Conservation (phyloP, 1,140 invertebrate genomes). For the Nephila pilipes region DNA sequence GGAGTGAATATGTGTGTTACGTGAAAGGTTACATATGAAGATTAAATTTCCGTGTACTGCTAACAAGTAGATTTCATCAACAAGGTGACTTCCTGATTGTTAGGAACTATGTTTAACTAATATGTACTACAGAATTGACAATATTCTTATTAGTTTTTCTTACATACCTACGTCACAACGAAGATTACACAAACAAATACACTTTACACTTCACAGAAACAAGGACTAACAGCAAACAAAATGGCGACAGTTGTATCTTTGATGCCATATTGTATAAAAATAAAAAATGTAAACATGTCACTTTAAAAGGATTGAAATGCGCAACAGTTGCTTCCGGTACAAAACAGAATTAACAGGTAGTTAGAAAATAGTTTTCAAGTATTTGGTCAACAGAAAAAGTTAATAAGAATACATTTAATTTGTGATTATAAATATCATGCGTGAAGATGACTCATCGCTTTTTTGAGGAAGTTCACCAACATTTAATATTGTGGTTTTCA, state of each 20-base stretch:
- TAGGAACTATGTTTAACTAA: background rate
- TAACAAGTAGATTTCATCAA: constrained; percentile 52
- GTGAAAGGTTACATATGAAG: constrained; percentile 73
- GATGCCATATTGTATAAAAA: constrained; percentile 76
- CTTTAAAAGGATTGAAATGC: constrained; percentile 69
- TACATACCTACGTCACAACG: constrained; percentile 76
- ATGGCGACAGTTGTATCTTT: constrained; percentile 75
- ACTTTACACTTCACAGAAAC: constrained; percentile 77
- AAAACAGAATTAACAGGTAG: constrained; percentile 38
- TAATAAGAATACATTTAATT: background rate
- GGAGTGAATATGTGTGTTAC: constrained; percentile 30
- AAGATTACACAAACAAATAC: constrained; percentile 77
- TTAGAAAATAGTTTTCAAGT: background rate
- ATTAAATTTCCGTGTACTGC: constrained; percentile 74
- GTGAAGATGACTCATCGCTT: constrained; percentile 3
- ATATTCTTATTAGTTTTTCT: constrained; percentile 3
- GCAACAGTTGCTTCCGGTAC: constrained; percentile 69
- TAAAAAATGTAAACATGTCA: constrained; percentile 77
- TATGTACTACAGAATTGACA: background rate
- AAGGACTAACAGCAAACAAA: constrained; percentile 77
- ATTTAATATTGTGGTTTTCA: background rate
- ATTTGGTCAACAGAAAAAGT: background rate
- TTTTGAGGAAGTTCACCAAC: background rate
- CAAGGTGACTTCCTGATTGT: constrained; percentile 53
- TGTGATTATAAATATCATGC: background rate